phyloP scores from a whole-genome alignment of 2,113 vertebrate genomes.

The Nymphicus hollandicus region DNA sequence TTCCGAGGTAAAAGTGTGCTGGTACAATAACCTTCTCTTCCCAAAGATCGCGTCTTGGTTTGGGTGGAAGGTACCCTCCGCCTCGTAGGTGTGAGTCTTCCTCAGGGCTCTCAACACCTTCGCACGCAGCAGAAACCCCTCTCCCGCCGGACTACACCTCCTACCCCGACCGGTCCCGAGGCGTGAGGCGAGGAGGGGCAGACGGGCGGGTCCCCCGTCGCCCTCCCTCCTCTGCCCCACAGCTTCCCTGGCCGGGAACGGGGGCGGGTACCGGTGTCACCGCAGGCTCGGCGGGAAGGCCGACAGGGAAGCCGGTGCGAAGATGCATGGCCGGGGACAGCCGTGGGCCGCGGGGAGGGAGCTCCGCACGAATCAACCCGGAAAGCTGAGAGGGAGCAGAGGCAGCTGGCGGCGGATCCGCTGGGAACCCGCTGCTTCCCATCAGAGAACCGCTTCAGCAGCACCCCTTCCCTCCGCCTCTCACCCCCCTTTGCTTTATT shows the following conservation, averaged over 20 bases:
- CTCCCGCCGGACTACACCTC: not conserved
- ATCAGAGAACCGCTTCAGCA: constrained; percentile 45
- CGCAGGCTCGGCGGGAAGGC: not conserved
- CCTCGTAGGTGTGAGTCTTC: not conserved
- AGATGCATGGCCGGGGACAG: not conserved
- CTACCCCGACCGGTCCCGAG: not conserved
- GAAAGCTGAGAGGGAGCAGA: not conserved
- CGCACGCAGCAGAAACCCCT: not conserved
- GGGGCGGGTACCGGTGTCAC: not conserved
- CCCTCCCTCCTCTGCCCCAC: not conserved
- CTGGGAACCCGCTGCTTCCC: constrained; percentile 28
- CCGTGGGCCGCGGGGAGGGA: not conserved
- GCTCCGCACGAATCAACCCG: not conserved
- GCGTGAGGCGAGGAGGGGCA: not conserved
- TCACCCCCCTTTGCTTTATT: not conserved
- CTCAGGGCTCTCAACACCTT: not conserved
- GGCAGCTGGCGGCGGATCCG: not conserved
- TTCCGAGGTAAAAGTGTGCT: not conserved
- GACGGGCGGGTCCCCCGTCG: too few relatives aligned
- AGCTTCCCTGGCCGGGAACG: not conserved
- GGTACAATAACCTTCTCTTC: not conserved
- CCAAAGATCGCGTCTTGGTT: not conserved
- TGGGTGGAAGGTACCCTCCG: not conserved
- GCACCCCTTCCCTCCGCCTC: not conserved
- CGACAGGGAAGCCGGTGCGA: not conserved